Percentiles rank a stretch among this genome's conserved stretches.
phyloP scores from a whole-genome alignment of 2,113 vertebrate genomes.

The Muscicapa adusta region DNA sequence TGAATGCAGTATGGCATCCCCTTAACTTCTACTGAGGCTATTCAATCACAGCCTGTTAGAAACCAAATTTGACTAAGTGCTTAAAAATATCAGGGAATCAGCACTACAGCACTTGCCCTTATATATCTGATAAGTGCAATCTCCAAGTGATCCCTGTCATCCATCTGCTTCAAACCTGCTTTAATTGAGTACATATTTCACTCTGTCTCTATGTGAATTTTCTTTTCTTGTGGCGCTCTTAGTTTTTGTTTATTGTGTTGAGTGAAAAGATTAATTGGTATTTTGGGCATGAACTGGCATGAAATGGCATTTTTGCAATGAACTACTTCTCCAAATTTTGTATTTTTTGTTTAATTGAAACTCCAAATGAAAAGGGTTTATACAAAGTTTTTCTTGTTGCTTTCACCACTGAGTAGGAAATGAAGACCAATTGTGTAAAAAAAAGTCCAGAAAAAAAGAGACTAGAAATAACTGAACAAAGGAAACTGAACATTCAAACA shows the following conservation, averaged over 20 bases:
- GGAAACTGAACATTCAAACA: neutral
- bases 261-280: neutral
- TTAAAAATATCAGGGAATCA: neutral
- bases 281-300: too few relatives aligned
- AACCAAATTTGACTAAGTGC: neutral
- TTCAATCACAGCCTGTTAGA: neutral
- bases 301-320: neutral
- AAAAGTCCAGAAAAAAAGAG: neutral
- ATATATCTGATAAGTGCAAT: neutral
- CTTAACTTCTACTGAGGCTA: neutral
- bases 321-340: neutral
- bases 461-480: neutral
- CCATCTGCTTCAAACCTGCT: neutral
- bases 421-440: neutral
- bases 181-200: neutral
- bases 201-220: neutral
- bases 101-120: fast-evolving
- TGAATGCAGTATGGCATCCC: neutral
- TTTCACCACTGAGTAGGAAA: neutral
- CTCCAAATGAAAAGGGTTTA: neutral
- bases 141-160: neutral
- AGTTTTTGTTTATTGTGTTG: neutral
- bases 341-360: neutral
- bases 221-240: neutral
- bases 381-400: neutral